These are phyloP conservation scores for Sturnus vulgaris DNA, from an alignment of 2,113 vertebrate genomes.

Conservation along the genomic window DNA sequence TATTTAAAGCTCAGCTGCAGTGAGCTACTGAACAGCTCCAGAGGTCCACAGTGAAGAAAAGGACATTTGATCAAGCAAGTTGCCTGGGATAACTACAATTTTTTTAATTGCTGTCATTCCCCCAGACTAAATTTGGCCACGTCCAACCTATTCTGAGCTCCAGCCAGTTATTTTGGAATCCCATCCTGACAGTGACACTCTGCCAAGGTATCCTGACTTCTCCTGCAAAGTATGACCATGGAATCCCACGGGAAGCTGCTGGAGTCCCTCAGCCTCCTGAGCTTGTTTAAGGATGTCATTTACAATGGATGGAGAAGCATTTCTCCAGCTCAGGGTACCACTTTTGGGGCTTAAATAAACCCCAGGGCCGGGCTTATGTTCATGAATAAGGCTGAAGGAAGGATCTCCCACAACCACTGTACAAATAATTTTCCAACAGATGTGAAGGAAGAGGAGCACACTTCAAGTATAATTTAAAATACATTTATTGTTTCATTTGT, in stretches of 20 bases:
- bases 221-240: background rate
- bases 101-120: background rate
- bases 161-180: background rate
- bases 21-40: background rate
- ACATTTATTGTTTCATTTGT: constrained; percentile 98
- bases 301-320: background rate
- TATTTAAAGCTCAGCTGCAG: background rate
- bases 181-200: background rate
- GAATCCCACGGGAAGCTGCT: background rate
- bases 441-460: background rate
- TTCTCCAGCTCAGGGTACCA: background rate
- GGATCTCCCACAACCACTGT: background rate
- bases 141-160: background rate
- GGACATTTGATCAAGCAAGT: background rate
- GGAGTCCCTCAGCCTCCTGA: background rate
- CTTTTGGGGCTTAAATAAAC: background rate
- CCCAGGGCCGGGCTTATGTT: background rate
- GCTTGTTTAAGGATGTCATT: background rate
- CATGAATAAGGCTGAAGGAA: background rate
- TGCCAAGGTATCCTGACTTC: background rate
- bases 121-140: background rate
- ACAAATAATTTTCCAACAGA: background rate
- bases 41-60: background rate
- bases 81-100: background rate
- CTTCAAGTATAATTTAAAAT: constrained; percentile 90